Percentiles rank a stretch among this genome's conserved stretches.
phyloP scores from a whole-genome alignment of 2,113 vertebrate species.

The Alligator sinensis region DNA sequence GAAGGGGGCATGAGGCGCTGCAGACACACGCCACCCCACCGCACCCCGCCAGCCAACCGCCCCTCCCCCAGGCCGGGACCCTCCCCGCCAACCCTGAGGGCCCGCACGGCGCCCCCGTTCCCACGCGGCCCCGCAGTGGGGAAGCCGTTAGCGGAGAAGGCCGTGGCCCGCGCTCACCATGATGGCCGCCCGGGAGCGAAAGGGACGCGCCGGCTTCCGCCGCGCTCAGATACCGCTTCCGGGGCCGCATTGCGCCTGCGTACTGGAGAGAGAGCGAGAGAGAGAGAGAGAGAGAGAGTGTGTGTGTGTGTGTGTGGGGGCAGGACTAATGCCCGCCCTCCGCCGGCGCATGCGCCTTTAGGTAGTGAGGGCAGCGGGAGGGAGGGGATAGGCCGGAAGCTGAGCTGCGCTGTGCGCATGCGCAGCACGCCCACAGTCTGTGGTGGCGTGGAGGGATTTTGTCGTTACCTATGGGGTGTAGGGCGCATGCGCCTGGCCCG shows the following conservation, averaged over 20 bases:
- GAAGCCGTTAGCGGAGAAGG: no score
- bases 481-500: not conserved
- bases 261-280: not conserved
- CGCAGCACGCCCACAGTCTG: accelerated
- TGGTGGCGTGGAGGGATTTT: no score
- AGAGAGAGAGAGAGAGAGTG: no score
- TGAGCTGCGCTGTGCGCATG: not conserved
- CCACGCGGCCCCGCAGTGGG: not conserved
- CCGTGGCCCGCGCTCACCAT: slow-evolving; percentile 37
- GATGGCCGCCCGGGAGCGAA: slow-evolving; percentile 56
- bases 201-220: not conserved
- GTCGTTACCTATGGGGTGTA: not conserved
- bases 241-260: not conserved
- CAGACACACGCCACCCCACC: no score
- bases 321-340: not conserved
- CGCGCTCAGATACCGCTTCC: not conserved
- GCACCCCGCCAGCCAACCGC: no score
- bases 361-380: no score
- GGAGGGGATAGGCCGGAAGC: not conserved
- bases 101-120: not conserved
- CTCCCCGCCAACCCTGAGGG: accelerated
- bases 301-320: no score
- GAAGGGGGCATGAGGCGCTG: accelerated
- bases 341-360: accelerated
- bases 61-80: not conserved